Percentiles rank a stretch among this genome's conserved stretches.
These are phyloP conservation scores for Tachypleus tridentatus DNA, from an alignment of 1,140 invertebrate genomes.

Conservation along the genomic window DNA sequence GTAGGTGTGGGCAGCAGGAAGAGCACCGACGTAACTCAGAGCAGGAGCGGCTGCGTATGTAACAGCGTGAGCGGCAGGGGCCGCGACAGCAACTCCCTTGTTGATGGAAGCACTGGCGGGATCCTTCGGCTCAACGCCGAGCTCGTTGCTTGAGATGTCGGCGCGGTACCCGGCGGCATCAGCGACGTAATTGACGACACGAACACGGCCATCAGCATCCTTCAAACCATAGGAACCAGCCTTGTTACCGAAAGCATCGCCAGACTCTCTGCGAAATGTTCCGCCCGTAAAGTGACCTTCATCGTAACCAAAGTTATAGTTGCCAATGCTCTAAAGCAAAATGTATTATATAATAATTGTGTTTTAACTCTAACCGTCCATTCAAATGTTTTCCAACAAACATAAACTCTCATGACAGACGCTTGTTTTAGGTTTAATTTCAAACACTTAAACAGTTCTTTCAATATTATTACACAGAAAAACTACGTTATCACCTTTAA, in stretches of 20 bases:
- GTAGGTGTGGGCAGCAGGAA: too few relatives aligned
- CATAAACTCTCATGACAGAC: too few relatives aligned
- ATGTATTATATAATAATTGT: too few relatives aligned
- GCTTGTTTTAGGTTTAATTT: too few relatives aligned
- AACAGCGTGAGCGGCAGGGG: too few relatives aligned
- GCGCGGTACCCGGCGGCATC: conserved; percentile 23
- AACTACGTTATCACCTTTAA: too few relatives aligned
- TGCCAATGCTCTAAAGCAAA: conserved; percentile 19
- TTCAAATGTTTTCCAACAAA: too few relatives aligned
- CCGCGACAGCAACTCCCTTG: conserved; percentile 14
- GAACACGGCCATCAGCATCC: conserved; percentile 26
- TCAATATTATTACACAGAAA: too few relatives aligned
- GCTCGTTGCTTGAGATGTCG: conserved; percentile 25
- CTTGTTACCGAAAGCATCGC: conserved; percentile 24
- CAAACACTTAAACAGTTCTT: too few relatives aligned
- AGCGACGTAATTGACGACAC: conserved; percentile 28
- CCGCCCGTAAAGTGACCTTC: conserved; percentile 27
- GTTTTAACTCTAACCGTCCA: too few relatives aligned
- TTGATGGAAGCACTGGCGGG: conserved; percentile 25
- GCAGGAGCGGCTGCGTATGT: too few relatives aligned
- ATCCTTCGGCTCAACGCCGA: conserved; percentile 24
- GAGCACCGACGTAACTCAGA: too few relatives aligned
- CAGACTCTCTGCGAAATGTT: conserved; percentile 25
- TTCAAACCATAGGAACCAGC: conserved; percentile 26
- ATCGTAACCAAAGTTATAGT: conserved; percentile 27